Base-by-base conservation (phyloP, 2,888 invertebrate genomes). In the Nemotelus nigrinus region DNA sequence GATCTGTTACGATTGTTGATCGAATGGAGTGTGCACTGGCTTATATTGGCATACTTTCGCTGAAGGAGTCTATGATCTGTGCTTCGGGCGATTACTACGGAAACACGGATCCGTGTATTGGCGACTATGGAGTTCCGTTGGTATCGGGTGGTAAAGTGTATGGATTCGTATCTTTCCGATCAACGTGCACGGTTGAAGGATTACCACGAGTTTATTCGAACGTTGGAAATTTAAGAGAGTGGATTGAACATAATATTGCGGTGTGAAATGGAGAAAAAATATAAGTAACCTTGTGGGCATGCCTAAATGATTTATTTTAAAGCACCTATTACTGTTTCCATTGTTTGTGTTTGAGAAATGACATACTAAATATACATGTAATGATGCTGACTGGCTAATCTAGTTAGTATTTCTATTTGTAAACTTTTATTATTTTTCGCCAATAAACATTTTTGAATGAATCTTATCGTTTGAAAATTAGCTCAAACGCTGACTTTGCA, bases 1-100 rank as follows among this genome's bases (percentile, higher is more conserved):
- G 87, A 0, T 55, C 85, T 10, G 88, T 91, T 1, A 88, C 88
- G 0, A 89, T 89, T 81, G 88, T 90, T 0, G 88, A 85, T 80
- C 84, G 87, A 0, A 81, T 82, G 0, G 82, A 84, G 0, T 92
- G 92, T 79, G 82, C 81, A 3, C 77, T 81, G 0, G 87, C 87
- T 0, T 92, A 91, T 81, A 82, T 82, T 1, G 84, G 88, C 0
- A 68, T 43, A 53, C 83, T 83, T 2, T 85, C 80, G 10, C 88
- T 88, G 43, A 89, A 90, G 0, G 82, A 87, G 0, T 86, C 85
- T 0, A 90, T 91, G 89, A 83, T 91, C 0, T 92, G 92, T 81
- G 91, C 91, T 41, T 25, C 25, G 25, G 91, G 91, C 0, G 10
- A 55, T 7, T 43, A 39, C 7, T 53, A 57, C 5, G 80, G 80